phyloP scores from a whole-genome alignment of 2,113 vertebrate genomes.

The Rhinolophus sinicus region DNA sequence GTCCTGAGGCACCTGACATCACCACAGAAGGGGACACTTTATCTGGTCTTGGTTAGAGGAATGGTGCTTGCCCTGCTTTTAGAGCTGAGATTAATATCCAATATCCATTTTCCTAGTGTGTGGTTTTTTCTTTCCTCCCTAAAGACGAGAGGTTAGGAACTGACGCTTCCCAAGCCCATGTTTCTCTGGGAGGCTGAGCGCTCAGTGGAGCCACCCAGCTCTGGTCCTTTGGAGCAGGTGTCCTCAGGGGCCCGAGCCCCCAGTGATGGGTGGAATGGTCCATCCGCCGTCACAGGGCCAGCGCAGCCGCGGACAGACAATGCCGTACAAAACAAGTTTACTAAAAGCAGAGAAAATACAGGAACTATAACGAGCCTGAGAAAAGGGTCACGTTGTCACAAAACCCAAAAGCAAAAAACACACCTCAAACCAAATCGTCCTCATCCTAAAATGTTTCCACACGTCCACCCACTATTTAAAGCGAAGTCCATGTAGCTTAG shows the following conservation, averaged over 20 bases:
- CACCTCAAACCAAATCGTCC: not conserved
- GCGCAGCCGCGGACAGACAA: not conserved
- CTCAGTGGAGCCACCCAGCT: no score
- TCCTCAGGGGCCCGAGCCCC: not conserved
- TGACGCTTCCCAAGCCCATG: not conserved
- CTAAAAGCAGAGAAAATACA: slow-evolving; percentile 26
- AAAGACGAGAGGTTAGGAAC: not conserved
- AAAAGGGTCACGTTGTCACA: not conserved
- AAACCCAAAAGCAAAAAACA: slow-evolving; percentile 47
- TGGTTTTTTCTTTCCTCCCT: not conserved
- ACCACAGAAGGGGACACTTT: no score
- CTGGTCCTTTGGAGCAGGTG: not conserved
- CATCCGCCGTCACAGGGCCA: not conserved
- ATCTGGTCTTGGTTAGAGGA: rapidly evolving
- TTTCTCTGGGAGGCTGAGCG: not conserved
- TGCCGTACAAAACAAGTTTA: not conserved
- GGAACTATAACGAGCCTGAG: not conserved
- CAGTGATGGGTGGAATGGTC: rapidly evolving
- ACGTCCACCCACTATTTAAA: slow-evolving; percentile 71
- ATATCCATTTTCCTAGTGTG: not conserved
- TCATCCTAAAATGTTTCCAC: not conserved
- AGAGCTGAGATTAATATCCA: not conserved
- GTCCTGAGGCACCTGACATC: no score
- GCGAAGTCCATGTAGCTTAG: slow-evolving; percentile 85
- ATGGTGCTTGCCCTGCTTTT: rapidly evolving